Conservation (phyloP, 2,888 invertebrate species). For the Ophion costatus region DNA sequence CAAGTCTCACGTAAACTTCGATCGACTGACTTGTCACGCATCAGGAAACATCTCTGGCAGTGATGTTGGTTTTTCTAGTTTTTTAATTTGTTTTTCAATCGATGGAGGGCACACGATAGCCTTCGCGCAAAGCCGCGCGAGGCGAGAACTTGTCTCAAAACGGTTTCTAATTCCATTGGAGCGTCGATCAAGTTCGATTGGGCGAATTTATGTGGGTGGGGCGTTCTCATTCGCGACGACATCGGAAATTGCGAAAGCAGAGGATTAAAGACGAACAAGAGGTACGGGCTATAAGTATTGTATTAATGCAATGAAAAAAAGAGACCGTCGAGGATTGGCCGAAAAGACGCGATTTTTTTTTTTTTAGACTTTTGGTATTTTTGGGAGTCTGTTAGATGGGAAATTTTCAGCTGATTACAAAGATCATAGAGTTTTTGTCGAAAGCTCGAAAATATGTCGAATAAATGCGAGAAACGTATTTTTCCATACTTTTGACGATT, state of each 20-base stretch:
- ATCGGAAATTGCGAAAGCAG: constrained; percentile 45
- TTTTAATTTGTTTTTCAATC: constrained; percentile 34
- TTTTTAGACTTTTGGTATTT: constrained; percentile 21
- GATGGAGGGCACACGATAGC: constrained; percentile 48
- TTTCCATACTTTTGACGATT: no score
- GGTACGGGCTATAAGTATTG: no score
- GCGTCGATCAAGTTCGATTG: constrained; percentile 54
- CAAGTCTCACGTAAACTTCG: constrained; percentile 43
- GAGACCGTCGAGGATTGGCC: no score
- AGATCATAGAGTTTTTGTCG: no score
- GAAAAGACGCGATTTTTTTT: constrained; percentile 4
- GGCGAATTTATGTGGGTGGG: constrained; percentile 56
- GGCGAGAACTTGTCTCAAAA: constrained; percentile 48
- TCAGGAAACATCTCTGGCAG: constrained; percentile 60
- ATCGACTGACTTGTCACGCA: constrained; percentile 74
- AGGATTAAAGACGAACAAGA: constrained; percentile 46
- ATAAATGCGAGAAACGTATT: no score
- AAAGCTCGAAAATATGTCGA: no score
- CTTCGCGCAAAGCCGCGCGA: constrained; percentile 55
- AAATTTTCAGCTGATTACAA: no score
- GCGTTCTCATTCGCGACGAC: constrained; percentile 2
- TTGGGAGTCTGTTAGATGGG: no score
- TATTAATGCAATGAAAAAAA: constrained; percentile 26
- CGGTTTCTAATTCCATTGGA: constrained; percentile 64
- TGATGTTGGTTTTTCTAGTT: constrained; percentile 42